Percentiles rank a stretch among this genome's conserved stretches.
phyloP scores from a whole-genome alignment of 2,888 invertebrate species.

The Lithosia quadra region DNA sequence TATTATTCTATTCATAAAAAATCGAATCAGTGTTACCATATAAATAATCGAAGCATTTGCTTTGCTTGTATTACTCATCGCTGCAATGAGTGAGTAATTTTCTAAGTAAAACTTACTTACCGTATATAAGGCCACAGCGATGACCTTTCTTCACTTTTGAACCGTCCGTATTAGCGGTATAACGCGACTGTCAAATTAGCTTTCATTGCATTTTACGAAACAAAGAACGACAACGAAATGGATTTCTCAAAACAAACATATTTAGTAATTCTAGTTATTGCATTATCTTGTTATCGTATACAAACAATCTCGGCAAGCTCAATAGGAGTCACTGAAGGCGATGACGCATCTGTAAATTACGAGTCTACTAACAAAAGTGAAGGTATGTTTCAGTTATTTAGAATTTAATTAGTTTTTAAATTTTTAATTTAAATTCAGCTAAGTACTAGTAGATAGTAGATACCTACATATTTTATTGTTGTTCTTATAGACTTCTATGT shows the following conservation, averaged over 20 bases:
- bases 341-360: neutral
- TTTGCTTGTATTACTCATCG: constrained; percentile 8
- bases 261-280: constrained; percentile 38
- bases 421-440: no score
- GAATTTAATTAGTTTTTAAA: neutral
- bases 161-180: constrained; percentile 42
- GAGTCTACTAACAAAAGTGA: neutral
- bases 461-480: no score
- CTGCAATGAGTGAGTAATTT: constrained; percentile 8
- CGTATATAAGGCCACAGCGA: constrained; percentile 42
- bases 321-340: constrained; percentile 41
- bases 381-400: constrained; percentile 14
- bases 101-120: constrained; percentile 17
- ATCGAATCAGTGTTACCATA: neutral
- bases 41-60: neutral
- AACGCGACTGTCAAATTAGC: constrained; percentile 38
- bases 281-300: constrained; percentile 43
- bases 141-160: constrained; percentile 57
- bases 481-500: no score
- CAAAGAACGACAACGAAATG: constrained; percentile 50
- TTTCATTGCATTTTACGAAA: constrained; percentile 26
- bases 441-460: no score
- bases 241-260: constrained; percentile 32
- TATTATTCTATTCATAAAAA: neutral
- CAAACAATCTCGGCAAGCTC: constrained; percentile 53